Conservation (phyloP, 2,797 vertebrate species). For the Silurus lanzhouensis region DNA sequence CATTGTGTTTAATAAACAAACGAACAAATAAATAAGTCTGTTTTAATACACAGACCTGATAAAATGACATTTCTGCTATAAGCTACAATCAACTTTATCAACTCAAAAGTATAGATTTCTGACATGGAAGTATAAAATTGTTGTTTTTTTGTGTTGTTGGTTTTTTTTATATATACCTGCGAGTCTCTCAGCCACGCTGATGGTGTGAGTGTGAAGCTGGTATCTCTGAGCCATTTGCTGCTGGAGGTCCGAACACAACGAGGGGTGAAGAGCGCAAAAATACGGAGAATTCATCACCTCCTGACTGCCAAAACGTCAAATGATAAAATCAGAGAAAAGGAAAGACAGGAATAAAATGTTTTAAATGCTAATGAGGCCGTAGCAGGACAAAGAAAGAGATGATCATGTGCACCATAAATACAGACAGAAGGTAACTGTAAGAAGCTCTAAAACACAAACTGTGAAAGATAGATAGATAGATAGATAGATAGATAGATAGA, state of each 20-base stretch:
- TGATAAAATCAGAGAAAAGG: background rate
- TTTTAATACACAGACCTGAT: no score
- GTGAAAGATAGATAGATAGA: background rate
- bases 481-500: no score
- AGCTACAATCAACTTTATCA: no score
- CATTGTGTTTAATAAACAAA: no score
- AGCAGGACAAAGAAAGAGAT: background rate
- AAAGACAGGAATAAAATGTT: background rate
- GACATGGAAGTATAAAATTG: no score
- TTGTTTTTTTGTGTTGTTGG: background rate
- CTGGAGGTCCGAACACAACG: conserved; percentile 71
- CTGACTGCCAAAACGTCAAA: conserved; percentile 12
- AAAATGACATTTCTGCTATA: no score
- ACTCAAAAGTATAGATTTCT: no score
- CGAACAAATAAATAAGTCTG: no score
- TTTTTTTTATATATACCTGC: conserved; percentile 68
- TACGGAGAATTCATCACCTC: conserved; percentile 61
- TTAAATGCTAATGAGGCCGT: no score
- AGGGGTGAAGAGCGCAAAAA: conserved; percentile 66
- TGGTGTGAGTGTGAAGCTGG: conserved; percentile 61
- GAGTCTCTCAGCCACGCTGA: conserved; percentile 75
- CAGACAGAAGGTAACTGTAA: background rate
- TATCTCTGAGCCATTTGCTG: conserved; percentile 74
- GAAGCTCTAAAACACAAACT: background rate
- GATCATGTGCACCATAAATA: background rate